Evolutionary conservation across 2,113 vertebrate species (phyloP).

Genomic region (Daboia siamensis): DNA sequence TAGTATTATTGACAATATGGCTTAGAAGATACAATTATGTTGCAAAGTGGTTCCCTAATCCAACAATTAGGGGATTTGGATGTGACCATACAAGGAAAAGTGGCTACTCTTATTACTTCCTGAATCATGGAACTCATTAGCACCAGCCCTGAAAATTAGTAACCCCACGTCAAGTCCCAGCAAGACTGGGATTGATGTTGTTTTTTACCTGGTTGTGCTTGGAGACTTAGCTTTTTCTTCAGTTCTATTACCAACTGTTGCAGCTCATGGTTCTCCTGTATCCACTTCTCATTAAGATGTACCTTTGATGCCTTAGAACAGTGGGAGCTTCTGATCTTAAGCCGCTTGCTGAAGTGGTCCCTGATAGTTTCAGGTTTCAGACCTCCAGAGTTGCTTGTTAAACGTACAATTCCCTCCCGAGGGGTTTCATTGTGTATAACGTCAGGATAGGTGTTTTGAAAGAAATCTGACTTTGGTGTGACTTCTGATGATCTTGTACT

Average conservation of each 20-base stretch:
- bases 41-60: neutral
- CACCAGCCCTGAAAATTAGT: neutral
- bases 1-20: neutral
- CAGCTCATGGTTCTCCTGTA: conserved; percentile 49
- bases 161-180: neutral
- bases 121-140: neutral
- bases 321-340: neutral
- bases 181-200: neutral
- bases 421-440: neutral
- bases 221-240: conserved; percentile 61
- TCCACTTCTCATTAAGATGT: neutral
- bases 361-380: neutral
- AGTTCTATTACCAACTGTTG: conserved; percentile 70
- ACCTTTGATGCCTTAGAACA: neutral
- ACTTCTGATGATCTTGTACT: conserved; percentile 15
- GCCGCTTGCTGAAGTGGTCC: neutral
- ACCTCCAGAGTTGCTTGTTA: neutral
- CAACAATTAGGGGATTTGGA: neutral
- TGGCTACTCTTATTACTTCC: neutral
- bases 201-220: conserved; percentile 64
- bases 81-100: neutral
- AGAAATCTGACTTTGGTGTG: neutral
- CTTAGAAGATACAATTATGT: neutral
- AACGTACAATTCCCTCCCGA: neutral
- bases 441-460: neutral